Conservation (phyloP, 1,140 invertebrate species). For the Dufourea novaeangliae region DNA sequence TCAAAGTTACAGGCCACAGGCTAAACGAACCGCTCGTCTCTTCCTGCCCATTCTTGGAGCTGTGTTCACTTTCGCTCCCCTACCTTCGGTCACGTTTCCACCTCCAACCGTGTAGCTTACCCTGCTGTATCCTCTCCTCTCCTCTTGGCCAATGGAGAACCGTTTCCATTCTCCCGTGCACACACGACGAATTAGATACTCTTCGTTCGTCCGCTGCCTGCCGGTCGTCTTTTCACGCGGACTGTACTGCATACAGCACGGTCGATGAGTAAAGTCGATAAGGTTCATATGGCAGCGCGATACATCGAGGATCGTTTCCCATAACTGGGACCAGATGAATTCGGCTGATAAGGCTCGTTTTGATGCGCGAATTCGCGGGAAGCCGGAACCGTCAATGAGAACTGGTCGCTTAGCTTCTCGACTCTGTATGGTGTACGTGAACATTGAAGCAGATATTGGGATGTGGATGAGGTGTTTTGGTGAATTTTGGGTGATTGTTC, state of each 20-base stretch:
- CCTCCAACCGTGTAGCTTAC: constrained; percentile 41
- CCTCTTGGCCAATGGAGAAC: constrained; percentile 14
- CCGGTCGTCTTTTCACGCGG: background rate
- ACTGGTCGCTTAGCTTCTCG: background rate
- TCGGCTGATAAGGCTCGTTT: constrained; percentile 1
- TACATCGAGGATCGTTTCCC: background rate
- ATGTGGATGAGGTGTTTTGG: background rate
- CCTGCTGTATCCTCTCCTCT: constrained; percentile 45
- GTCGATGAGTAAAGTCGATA: constrained; percentile 33
- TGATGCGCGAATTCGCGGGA: background rate
- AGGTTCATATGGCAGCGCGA: constrained; percentile 2
- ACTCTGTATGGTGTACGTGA: background rate
- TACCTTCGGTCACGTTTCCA: constrained; percentile 59
- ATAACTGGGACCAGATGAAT: constrained; percentile 5
- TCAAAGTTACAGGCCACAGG: constrained; percentile 52
- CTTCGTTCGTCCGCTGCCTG: background rate
- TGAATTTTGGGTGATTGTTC: background rate
- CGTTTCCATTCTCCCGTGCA: constrained; percentile 16
- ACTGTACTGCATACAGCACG: background rate
- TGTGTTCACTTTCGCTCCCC: constrained; percentile 80
- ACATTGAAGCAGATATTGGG: background rate
- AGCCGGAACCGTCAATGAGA: background rate
- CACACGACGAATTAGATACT: constrained; percentile 1
- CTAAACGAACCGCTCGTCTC: constrained; percentile 67
- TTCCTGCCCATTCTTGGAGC: constrained; percentile 81